Conservation (phyloP, 2,888 invertebrate species). For the Torymus aiolomorphi region DNA sequence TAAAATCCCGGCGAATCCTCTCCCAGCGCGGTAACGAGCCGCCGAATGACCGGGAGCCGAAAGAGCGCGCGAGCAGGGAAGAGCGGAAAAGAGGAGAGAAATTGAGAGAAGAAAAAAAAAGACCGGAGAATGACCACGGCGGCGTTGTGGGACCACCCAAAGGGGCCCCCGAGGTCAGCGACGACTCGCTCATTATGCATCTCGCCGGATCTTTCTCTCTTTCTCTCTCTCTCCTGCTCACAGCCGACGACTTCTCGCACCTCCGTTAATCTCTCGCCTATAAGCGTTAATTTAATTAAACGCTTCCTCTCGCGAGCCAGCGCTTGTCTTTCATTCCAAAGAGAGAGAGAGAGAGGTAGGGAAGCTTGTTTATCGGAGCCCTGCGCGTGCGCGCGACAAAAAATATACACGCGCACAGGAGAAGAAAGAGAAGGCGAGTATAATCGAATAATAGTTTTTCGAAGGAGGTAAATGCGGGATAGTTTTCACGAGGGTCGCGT, state of each 20-base stretch:
- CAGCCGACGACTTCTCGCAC: conserved; percentile 72
- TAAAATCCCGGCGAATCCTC: conserved; percentile 20
- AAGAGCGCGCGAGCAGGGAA: conserved; percentile 5
- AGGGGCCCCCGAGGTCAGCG: conserved; percentile 68
- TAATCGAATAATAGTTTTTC: too few relatives aligned
- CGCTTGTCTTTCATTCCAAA: conserved; percentile 17
- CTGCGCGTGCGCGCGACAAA: conserved; percentile 35
- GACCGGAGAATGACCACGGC: conserved; percentile 40
- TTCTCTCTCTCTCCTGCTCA: neutral
- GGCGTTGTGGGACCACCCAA: conserved; percentile 72
- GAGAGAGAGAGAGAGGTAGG: conserved; percentile 14
- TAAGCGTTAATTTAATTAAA: conserved; percentile 76
- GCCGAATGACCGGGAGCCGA: conserved; percentile 16
- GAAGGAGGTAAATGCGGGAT: too few relatives aligned
- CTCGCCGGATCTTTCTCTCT: conserved; percentile 57
- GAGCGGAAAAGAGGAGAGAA: conserved; percentile 28
- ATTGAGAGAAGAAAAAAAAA: conserved; percentile 34
- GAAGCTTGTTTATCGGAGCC: conserved; percentile 19
- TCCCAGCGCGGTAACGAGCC: conserved; percentile 33
- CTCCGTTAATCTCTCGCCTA: conserved; percentile 74
- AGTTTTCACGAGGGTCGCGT: too few relatives aligned
- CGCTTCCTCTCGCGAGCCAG: conserved; percentile 65
- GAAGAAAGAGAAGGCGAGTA: conserved; percentile 14
- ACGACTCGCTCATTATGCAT: conserved; percentile 74
- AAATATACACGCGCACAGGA: conserved; percentile 34